Conservation (phyloP, 2,113 vertebrate species). For the Apus apus region DNA sequence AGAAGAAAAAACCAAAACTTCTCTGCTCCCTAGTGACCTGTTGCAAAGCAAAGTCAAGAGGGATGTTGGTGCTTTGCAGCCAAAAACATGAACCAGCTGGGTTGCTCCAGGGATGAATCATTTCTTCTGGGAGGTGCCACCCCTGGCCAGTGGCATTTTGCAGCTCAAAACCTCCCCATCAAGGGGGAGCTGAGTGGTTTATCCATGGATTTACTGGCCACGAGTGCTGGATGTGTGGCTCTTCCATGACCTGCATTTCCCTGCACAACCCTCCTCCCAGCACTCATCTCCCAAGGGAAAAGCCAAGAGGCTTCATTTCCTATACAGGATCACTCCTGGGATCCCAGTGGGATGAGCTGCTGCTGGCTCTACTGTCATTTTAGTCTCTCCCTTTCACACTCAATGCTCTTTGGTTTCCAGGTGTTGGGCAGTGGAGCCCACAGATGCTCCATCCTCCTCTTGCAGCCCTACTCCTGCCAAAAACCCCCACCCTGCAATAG, state of each 20-base stretch:
- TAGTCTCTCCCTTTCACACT: neutral
- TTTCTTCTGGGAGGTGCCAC: neutral
- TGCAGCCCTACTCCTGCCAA: neutral
- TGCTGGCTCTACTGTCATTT: accelerated
- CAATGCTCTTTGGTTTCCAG: neutral
- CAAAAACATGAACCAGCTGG: neutral
- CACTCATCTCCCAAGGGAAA: neutral
- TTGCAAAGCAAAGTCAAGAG: neutral
- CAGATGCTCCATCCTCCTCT: neutral
- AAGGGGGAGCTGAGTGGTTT: neutral
- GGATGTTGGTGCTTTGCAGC: neutral
- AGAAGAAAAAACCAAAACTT: accelerated
- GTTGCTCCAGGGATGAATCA: neutral
- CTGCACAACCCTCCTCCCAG: neutral
- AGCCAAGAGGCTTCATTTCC: neutral
- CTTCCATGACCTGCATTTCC: neutral
- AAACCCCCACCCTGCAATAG: neutral
- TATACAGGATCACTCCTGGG: neutral
- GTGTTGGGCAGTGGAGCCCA: accelerated
- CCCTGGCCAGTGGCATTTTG: neutral
- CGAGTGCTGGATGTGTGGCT: accelerated
- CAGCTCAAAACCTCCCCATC: neutral
- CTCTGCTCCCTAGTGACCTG: too few relatives aligned
- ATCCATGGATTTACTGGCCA: neutral
- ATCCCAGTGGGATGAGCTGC: neutral